phyloP scores from a whole-genome alignment of 2,113 vertebrate genomes.

The Malurus alboscapulatus region DNA sequence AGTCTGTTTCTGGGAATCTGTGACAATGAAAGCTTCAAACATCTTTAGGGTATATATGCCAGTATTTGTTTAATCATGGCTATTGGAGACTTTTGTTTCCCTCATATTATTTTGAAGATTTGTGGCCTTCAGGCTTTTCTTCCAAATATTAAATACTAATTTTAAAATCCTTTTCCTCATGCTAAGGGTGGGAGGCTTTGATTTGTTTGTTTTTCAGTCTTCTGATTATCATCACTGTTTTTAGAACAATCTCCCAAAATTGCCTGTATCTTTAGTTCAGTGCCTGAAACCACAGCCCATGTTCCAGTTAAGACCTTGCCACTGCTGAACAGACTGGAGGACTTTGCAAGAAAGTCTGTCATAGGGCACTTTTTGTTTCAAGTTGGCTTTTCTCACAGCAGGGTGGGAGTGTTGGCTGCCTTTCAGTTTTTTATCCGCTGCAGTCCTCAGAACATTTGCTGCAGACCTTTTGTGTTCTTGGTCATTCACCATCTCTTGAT shows the following conservation, averaged over 20 bases:
- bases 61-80: neutral
- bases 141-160: neutral
- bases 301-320: neutral
- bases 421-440: neutral
- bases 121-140: neutral
- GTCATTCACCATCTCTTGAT: neutral
- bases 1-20: neutral
- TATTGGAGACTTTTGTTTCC: neutral
- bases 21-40: neutral
- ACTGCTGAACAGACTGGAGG: neutral
- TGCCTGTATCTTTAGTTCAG: neutral
- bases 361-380: neutral
- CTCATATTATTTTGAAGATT: neutral
- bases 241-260: neutral
- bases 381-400: neutral
- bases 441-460: neutral
- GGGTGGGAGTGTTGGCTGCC: neutral
- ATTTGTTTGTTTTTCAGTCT: neutral
- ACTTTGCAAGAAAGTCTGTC: neutral
- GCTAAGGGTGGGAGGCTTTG: accelerated
- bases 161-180: neutral
- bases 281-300: neutral
- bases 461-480: neutral
- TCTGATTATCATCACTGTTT: neutral
- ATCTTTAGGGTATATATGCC: neutral